A percentile compares a stretch with the other conserved stretches of the same genome.
Conservation (phyloP, 2,888 invertebrate genomes). For the Hirtodrosophila alboralis region DNA sequence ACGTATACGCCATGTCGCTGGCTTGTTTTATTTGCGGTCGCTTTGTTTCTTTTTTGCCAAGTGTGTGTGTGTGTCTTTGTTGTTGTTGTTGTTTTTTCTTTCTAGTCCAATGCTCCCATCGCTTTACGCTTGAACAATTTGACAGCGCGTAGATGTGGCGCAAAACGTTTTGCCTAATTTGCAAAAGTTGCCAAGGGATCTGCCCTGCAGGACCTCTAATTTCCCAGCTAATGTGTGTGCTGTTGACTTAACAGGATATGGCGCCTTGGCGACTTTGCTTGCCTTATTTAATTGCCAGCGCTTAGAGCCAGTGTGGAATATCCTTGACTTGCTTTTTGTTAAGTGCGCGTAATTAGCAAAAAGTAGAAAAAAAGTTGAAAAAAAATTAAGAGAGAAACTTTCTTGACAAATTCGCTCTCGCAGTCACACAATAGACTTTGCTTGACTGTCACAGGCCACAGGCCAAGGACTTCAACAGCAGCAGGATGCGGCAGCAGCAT, state of each 20-base stretch:
- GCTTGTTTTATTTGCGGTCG: slow-evolving; percentile 70
- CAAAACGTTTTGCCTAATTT: slow-evolving; percentile 78
- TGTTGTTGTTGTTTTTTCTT: slow-evolving; percentile 29
- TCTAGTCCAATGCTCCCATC: slow-evolving; percentile 30
- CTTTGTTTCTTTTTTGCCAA: slow-evolving; percentile 28
- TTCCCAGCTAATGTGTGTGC: slow-evolving; percentile 68
- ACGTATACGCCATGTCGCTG: slow-evolving; percentile 59
- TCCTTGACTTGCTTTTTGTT: slow-evolving; percentile 44
- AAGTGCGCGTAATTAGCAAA: slow-evolving; percentile 74
- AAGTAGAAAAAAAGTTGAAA: too few relatives aligned
- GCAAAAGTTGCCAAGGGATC: slow-evolving; percentile 62
- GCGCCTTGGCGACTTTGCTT: slow-evolving; percentile 42
- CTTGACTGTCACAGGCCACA: slow-evolving; percentile 35
- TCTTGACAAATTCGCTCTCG: slow-evolving; percentile 63
- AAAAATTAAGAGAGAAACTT: too few relatives aligned
- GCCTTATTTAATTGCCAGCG: slow-evolving; percentile 72
- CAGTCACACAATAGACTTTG: slow-evolving; percentile 30
- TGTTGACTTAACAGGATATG: slow-evolving; percentile 42
- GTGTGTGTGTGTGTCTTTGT: slow-evolving; percentile 5
- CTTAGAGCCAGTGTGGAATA: slow-evolving; percentile 40
- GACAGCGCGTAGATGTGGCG: slow-evolving; percentile 75
- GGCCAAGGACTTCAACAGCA: slow-evolving; percentile 47
- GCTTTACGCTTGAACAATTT: slow-evolving; percentile 77
- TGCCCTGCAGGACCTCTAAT: slow-evolving; percentile 28
- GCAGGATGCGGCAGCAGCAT: too few relatives aligned